Conservation (phyloP, 30 jellyfish, hydroid and myxozoan genomes). For the Mastigias papua region DNA sequence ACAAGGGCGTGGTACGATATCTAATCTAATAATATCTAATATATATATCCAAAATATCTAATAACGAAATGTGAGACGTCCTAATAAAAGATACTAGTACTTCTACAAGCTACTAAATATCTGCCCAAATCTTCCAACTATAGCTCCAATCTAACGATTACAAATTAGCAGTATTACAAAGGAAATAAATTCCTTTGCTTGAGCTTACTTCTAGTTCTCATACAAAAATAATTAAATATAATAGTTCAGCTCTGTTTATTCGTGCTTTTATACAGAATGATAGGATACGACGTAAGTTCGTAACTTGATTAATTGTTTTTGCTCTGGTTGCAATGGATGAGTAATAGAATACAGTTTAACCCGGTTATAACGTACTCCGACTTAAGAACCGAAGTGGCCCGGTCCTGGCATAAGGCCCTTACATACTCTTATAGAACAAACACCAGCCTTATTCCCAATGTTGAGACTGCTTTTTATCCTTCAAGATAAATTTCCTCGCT, state of each 20-base stretch:
- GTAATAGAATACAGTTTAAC: neutral
- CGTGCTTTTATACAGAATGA: neutral
- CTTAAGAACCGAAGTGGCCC: neutral
- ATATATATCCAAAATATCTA: too few species aligned
- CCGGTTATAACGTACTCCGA: neutral
- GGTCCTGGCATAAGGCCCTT: neutral
- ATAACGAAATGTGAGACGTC: too few species aligned
- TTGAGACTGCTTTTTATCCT: too few species aligned
- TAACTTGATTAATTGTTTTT: neutral
- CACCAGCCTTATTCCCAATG: neutral
- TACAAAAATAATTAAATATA: too few species aligned
- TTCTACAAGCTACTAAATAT: too few species aligned
- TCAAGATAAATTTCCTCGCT: too few species aligned
- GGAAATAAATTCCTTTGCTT: neutral
- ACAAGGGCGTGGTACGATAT: too few species aligned
- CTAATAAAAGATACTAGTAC: too few species aligned
- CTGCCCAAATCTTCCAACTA: too few species aligned
- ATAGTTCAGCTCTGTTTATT: neutral
- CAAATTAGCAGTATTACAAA: too few species aligned
- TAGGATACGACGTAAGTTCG: neutral
- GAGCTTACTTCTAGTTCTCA: neutral
- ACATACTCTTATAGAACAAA: neutral
- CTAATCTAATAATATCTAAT: too few species aligned
- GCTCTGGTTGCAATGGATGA: neutral
- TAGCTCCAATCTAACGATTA: too few species aligned